Evolutionary conservation across 2,888 invertebrate genomes (phyloP).

Genomic region (Cryptocephalus moraei): DNA sequence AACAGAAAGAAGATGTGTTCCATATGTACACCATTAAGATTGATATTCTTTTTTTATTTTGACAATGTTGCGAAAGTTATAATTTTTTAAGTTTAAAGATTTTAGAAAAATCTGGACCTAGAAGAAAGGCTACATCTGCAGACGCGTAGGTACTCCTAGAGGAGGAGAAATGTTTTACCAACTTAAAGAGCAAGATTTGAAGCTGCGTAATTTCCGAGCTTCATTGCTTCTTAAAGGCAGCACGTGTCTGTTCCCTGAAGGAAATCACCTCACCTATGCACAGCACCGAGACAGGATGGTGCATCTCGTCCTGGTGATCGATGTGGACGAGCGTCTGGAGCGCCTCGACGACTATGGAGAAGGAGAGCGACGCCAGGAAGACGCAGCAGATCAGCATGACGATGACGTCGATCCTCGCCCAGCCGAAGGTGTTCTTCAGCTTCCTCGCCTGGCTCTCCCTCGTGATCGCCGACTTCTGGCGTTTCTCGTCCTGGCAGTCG

Average conservation of each 20-base stretch:
- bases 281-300: conserved; percentile 63
- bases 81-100: too few species aligned
- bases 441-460: conserved; percentile 45
- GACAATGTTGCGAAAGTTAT: too few species aligned
- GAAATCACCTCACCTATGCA: conserved; percentile 42
- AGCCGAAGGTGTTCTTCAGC: conserved; percentile 82
- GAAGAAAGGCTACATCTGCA: too few species aligned
- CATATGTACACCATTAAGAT: too few species aligned
- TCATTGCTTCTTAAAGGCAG: not conserved
- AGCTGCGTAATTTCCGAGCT: not conserved
- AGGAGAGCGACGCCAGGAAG: conserved; percentile 71
- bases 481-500: conserved; percentile 16
- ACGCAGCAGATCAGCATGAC: conserved; percentile 73
- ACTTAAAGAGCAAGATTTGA: too few species aligned
- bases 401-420: conserved; percentile 84
- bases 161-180: too few species aligned
- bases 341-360: conserved; percentile 72
- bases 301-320: conserved; percentile 61
- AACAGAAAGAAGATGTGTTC: too few species aligned
- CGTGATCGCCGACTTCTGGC: conserved; percentile 10
- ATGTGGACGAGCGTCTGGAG: conserved; percentile 71
- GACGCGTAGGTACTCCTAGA: too few species aligned
- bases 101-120: too few species aligned
- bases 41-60: too few species aligned
- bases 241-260: not conserved